Percentiles rank a stretch among this genome's conserved stretches.
phyloP scores from a whole-genome alignment of 2,888 invertebrate species.

The Vanessa cardui region DNA sequence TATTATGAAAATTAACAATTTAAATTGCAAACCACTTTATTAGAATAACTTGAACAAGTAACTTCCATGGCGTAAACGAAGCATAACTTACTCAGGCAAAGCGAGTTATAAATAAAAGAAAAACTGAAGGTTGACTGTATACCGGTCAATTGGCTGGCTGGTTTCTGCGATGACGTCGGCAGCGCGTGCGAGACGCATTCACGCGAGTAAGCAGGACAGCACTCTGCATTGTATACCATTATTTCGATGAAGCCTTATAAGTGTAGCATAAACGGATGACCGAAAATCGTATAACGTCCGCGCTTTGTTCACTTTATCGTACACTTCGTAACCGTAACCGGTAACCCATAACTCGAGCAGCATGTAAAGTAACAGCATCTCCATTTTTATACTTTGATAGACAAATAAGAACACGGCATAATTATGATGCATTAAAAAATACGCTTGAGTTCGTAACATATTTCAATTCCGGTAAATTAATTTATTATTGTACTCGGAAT shows the following conservation, averaged over 20 bases:
- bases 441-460: neutral
- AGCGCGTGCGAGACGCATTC: slow-evolving; percentile 52
- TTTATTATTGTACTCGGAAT: no score
- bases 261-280: slow-evolving; percentile 72
- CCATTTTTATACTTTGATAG: slow-evolving; percentile 23
- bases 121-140: slow-evolving; percentile 82
- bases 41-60: slow-evolving; percentile 37
- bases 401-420: slow-evolving; percentile 22
- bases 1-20: no score
- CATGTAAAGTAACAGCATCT: slow-evolving; percentile 44
- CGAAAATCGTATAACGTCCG: slow-evolving; percentile 76
- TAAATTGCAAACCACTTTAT: neutral
- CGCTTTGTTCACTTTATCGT: slow-evolving; percentile 63
- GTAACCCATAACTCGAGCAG: slow-evolving; percentile 51
- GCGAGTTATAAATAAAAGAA: slow-evolving; percentile 82
- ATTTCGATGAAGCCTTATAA: slow-evolving; percentile 77
- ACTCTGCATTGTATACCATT: slow-evolving; percentile 63
- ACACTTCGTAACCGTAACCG: slow-evolving; percentile 56
- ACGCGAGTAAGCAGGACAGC: slow-evolving; percentile 53
- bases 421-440: slow-evolving; percentile 4
- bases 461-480: neutral
- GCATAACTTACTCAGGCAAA: slow-evolving; percentile 77
- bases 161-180: slow-evolving; percentile 80
- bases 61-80: slow-evolving; percentile 51
- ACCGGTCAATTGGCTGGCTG: slow-evolving; percentile 82